These are phyloP conservation scores for Sialis lutaria DNA, from an alignment of 2,888 invertebrate species.

Conservation along the genomic window DNA sequence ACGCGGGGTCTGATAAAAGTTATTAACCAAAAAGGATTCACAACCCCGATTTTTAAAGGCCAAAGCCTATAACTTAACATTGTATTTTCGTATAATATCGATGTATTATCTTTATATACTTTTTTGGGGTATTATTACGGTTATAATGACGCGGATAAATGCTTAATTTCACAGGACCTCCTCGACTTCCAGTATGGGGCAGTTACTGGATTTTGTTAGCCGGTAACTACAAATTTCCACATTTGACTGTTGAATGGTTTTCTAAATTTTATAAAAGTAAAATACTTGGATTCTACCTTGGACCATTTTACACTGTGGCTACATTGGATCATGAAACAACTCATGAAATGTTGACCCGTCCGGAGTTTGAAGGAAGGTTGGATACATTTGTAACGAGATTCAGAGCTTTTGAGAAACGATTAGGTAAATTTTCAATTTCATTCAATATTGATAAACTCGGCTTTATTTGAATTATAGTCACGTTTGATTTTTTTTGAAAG, in stretches of 20 bases:
- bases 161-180: constrained; percentile 30
- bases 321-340: constrained; percentile 34
- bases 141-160: too few species aligned
- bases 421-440: constrained; percentile 23
- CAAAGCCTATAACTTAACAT: too few species aligned
- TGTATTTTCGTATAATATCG: too few species aligned
- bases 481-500: too few species aligned
- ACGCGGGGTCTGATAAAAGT: too few species aligned
- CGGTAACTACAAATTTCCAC: constrained; percentile 31
- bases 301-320: constrained; percentile 28
- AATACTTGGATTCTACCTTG: constrained; percentile 38
- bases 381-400: constrained; percentile 28
- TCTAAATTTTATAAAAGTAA: constrained; percentile 39
- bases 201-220: constrained; percentile 38
- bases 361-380: constrained; percentile 42
- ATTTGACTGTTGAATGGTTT: constrained; percentile 29
- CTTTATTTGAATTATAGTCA: too few species aligned
- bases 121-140: too few species aligned
- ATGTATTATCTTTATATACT: too few species aligned
- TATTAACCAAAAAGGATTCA: too few species aligned
- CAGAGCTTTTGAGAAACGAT: constrained; percentile 33
- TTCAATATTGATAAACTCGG: background rate
- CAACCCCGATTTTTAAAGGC: too few species aligned
- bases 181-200: constrained; percentile 41
- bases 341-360: constrained; percentile 36